Percentiles rank a stretch among this genome's conserved stretches.
These are phyloP conservation scores for Stenodera caucasica DNA, from an alignment of 2,888 invertebrate species.

Conservation along the genomic window DNA sequence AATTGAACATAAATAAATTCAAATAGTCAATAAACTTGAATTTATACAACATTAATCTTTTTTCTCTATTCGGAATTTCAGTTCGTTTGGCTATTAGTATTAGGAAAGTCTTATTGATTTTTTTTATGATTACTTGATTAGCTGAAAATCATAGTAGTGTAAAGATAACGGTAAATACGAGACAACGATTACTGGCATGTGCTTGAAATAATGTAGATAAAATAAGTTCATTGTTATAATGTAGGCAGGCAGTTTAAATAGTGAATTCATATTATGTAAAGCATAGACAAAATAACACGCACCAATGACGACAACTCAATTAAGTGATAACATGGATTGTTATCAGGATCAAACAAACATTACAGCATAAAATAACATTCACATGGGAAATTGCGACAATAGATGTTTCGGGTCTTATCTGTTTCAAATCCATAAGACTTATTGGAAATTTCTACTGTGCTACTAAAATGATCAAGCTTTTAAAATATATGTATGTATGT, in stretches of 20 bases:
- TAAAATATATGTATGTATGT: too few species aligned
- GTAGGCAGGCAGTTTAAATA: background rate
- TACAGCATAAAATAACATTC: conserved; percentile 18
- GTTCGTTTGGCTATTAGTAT: too few species aligned
- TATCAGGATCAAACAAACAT: conserved; percentile 26
- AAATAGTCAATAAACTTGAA: background rate
- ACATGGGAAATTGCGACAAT: conserved; percentile 23
- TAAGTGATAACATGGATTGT: conserved; percentile 29
- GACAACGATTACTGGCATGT: background rate
- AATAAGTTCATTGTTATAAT: background rate
- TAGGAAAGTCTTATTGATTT: too few species aligned
- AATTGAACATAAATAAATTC: conserved; percentile 4
- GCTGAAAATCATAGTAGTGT: background rate
- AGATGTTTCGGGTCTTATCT: conserved; percentile 17
- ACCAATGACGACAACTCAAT: conserved; percentile 28
- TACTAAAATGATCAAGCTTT: too few species aligned
- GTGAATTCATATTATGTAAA: background rate
- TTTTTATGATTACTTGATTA: too few species aligned
- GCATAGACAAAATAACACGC: conserved; percentile 16
- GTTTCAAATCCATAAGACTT: background rate
- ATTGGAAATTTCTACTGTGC: background rate
- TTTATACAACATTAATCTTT: background rate
- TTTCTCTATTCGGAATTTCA: too few species aligned
- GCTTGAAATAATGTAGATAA: conserved; percentile 1
- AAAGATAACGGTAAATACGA: background rate